Percentiles rank a stretch among this genome's conserved stretches.
Conservation (phyloP, 35 echinoderm and acorn worm species). For the Heliocidaris tuberculata region DNA sequence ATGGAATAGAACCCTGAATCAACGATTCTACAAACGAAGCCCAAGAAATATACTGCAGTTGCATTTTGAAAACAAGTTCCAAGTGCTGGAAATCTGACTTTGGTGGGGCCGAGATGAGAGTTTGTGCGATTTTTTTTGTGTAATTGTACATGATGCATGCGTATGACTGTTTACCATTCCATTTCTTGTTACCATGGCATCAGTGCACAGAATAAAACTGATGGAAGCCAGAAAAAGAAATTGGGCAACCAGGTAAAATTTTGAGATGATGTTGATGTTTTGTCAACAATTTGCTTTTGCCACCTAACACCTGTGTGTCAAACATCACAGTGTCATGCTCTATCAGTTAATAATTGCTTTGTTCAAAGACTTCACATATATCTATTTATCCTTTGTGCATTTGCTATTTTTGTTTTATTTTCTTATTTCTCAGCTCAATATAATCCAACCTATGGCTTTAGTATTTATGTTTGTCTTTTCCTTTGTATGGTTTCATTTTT, state of each 20-base stretch:
- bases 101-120: neutral
- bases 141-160: conserved; percentile 10
- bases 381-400: neutral
- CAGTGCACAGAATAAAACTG: conserved; percentile 50
- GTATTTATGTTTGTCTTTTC: neutral
- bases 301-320: neutral
- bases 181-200: conserved; percentile 27
- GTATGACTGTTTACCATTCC: neutral
- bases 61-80: no score
- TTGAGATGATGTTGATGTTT: neutral
- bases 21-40: no score
- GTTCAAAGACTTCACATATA: neutral
- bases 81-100: no score
- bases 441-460: neutral
- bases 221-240: conserved; percentile 46
- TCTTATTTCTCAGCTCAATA: neutral
- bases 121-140: neutral
- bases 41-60: no score
- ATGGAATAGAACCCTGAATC: no score
- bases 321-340: neutral
- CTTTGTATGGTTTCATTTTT: neutral
- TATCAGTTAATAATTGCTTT: neutral
- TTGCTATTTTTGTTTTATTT: neutral
- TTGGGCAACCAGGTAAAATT: conserved; percentile 10
- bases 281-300: neutral